These are phyloP conservation scores for Leptodactylus fuscus DNA, from an alignment of 2,113 vertebrate genomes.

Conservation along the genomic window DNA sequence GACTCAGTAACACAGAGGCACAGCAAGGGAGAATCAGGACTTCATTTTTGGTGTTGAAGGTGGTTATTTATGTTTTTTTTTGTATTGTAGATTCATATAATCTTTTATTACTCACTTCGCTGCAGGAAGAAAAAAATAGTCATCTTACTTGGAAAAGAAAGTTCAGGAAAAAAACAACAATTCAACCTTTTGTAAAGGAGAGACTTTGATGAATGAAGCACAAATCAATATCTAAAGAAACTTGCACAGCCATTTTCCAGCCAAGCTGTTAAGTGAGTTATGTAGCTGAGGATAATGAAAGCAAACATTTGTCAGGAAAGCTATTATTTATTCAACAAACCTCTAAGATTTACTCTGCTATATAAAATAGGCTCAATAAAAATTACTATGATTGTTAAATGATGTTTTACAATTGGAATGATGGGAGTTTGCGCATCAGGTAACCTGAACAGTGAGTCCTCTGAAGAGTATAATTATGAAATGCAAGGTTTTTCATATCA, in stretches of 20 bases:
- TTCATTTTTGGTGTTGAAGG: not conserved
- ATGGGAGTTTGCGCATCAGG: no score
- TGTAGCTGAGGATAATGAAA: not conserved
- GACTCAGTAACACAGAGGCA: not conserved
- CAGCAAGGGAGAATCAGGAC: not conserved
- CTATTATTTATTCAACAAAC: not conserved
- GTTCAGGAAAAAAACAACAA: slow-evolving; percentile 3
- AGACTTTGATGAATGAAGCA: not conserved
- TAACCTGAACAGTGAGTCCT: no score
- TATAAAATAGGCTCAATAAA: no score
- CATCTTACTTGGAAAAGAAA: not conserved
- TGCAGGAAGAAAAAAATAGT: slow-evolving; percentile 19
- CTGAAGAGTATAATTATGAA: no score
- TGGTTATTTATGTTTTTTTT: not conserved
- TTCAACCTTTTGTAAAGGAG: slow-evolving; percentile 7
- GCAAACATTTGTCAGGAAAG: not conserved
- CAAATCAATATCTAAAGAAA: slow-evolving; percentile 28
- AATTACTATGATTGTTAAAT: no score
- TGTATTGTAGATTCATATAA: slow-evolving; percentile 15
- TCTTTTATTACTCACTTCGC: slow-evolving; percentile 17
- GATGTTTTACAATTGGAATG: no score
- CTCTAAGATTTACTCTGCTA: no score
- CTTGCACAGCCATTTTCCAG: not conserved
- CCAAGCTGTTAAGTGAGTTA: slow-evolving; percentile 19
- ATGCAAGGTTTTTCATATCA: no score